A percentile compares a stretch with the other conserved stretches of the same genome.
Conservation (phyloP, 2,113 vertebrate genomes). For the Phainopepla nitens region DNA sequence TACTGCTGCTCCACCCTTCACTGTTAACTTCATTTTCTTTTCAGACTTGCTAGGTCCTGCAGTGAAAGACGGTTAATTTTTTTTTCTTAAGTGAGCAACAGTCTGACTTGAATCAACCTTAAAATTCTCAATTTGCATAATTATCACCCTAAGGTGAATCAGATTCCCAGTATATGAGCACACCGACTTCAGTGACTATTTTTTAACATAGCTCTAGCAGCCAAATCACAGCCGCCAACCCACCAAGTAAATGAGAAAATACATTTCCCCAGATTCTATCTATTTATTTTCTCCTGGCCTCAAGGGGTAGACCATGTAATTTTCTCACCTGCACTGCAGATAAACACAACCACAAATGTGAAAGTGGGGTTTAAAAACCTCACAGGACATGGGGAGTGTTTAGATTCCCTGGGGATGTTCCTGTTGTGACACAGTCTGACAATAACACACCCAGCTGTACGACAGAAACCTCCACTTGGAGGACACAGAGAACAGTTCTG, state of each 20-base stretch:
- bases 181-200: not conserved
- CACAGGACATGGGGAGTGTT: not conserved
- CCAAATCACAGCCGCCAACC: not conserved
- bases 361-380: not conserved
- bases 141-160: not conserved
- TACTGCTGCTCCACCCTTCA: slow-evolving; percentile 96
- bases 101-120: not conserved
- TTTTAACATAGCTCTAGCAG: not conserved
- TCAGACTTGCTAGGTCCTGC: slow-evolving; percentile 86
- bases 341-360: not conserved
- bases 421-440: not conserved
- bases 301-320: not conserved
- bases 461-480: not conserved
- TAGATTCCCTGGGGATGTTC: not conserved
- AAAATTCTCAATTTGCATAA: not conserved
- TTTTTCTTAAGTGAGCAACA: not conserved
- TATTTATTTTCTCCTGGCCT: not conserved
- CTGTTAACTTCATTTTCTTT: slow-evolving; percentile 96
- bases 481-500: not conserved
- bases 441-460: not conserved
- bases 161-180: not conserved
- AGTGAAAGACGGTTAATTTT: not conserved
- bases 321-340: not conserved
- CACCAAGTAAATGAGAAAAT: not conserved
- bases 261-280: not conserved